Base-by-base conservation (phyloP, 2,113 vertebrate genomes). In the Alexandromys fortis region DNA sequence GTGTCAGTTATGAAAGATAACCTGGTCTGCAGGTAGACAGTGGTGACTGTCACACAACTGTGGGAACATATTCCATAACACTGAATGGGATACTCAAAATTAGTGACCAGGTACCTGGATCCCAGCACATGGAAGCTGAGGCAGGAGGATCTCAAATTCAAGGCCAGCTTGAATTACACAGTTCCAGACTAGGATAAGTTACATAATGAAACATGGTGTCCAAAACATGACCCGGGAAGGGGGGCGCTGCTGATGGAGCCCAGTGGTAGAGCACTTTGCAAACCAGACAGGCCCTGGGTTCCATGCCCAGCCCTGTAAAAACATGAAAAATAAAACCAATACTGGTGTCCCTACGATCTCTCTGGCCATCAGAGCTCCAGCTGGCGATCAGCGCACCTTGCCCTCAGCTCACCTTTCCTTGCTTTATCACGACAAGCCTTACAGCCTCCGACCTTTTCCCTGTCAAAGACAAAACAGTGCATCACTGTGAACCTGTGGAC, bases 401-500 rank as follows among this genome's bases (percentile, higher is more conserved):
- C 55, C 19, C 22, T 78, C 17, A 47, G 17, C 17, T 79, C 26
- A 67, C n/a, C 47, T 49, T 55, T 26, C 7, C 61, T 70, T 19
- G 5, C 17, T n/a, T 49, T 19, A 26, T 42, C 24, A n/a, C 2
- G 1, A 5, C 11, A 33, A 85, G 13, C 1, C 17, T 72, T 33
- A 47, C 47, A 70, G 58, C 30, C 45, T 7, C 55, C 68, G 67
- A 45, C 3, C 21, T 45, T 67, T 12, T 30, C 21, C 52, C 63
- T 67, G 1, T 61, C 38, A 76, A 38, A 93, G 75, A 38, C 65
- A 55, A 55, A 35, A 49, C 12, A 35, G 33, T 0, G n/a, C 7
- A 28, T 21, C 2, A 8, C 63, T 14, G 16, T 35, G 45, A 30
- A 38, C 17, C 28, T 22, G 0, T 4, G 45, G 45, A 12, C 8